Evolutionary conservation across 2,113 vertebrate genomes (phyloP).

Genomic region (Hemibagrus wyckioides): DNA sequence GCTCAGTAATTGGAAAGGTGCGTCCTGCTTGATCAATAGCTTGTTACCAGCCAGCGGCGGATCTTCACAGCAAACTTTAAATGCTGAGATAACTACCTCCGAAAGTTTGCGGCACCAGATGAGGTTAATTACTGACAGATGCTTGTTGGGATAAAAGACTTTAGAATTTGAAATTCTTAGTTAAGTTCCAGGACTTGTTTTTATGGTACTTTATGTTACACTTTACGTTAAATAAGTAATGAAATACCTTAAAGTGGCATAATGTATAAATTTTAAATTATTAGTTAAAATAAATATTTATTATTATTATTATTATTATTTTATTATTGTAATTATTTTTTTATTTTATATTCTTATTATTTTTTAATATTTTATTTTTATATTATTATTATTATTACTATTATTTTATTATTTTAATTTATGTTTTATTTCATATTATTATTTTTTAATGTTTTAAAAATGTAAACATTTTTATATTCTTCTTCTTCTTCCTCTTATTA

Average conservation of each 20-base stretch:
- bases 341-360: too few species aligned
- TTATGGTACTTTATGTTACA: not conserved
- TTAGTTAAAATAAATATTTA: not conserved
- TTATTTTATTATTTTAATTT: not conserved
- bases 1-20: constrained; percentile 46
- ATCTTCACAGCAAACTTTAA: constrained; percentile 19
- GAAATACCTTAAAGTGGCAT: not conserved
- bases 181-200: not conserved
- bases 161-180: not conserved
- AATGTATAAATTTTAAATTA: not conserved
- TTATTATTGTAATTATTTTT: too few species aligned
- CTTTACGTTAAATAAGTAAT: not conserved
- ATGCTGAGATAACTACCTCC: constrained; percentile 19
- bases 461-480: too few species aligned
- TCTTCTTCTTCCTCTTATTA: too few species aligned
- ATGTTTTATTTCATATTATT: too few species aligned
- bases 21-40: constrained; percentile 45
- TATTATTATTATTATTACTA: too few species aligned
- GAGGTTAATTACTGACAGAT: constrained; percentile 37
- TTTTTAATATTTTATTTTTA: too few species aligned
- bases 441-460: too few species aligned
- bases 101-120: not conserved
- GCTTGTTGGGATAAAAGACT: constrained; percentile 2
- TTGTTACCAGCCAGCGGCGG: constrained; percentile 31
- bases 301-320: not conserved